phyloP scores from a whole-genome alignment of 2,888 invertebrate genomes.

The Zaprionus lineosus region DNA sequence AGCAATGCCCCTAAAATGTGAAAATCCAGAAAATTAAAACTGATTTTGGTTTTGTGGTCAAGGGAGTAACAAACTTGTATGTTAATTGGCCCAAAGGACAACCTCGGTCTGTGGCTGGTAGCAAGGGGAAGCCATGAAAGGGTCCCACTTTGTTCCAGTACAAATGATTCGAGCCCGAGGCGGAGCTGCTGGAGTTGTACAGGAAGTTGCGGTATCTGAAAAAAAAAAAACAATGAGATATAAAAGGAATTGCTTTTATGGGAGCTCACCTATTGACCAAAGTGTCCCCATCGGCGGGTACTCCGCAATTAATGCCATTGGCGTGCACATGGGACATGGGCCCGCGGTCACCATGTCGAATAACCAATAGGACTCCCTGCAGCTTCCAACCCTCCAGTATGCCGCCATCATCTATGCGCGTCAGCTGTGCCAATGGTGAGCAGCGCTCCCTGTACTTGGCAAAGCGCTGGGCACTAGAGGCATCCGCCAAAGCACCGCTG shows the following conservation, averaged over 20 bases:
- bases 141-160: conserved; percentile 91
- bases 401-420: conserved; percentile 88
- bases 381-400: conserved; percentile 82
- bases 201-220: conserved; percentile 81
- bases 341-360: conserved; percentile 95
- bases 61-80: conserved; percentile 81
- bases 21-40: neutral
- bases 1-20: conserved; percentile 87
- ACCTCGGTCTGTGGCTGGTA: conserved; percentile 86
- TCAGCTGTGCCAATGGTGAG: conserved; percentile 88
- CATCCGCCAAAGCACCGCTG: conserved; percentile 23
- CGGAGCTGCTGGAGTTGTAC: conserved; percentile 78
- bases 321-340: conserved; percentile 92
- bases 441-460: conserved; percentile 87
- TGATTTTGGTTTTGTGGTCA: neutral
- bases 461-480: conserved; percentile 53
- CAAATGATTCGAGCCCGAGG: conserved; percentile 84
- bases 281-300: conserved; percentile 82
- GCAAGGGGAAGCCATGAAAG: conserved; percentile 92
- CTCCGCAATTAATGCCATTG: conserved; percentile 90
- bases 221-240: neutral
- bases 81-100: conserved; percentile 95
- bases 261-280: conserved; percentile 80
- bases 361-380: conserved; percentile 86
- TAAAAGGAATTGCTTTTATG: neutral